phyloP scores from a whole-genome alignment of 2,888 invertebrate species.

The Apodemia zela region DNA sequence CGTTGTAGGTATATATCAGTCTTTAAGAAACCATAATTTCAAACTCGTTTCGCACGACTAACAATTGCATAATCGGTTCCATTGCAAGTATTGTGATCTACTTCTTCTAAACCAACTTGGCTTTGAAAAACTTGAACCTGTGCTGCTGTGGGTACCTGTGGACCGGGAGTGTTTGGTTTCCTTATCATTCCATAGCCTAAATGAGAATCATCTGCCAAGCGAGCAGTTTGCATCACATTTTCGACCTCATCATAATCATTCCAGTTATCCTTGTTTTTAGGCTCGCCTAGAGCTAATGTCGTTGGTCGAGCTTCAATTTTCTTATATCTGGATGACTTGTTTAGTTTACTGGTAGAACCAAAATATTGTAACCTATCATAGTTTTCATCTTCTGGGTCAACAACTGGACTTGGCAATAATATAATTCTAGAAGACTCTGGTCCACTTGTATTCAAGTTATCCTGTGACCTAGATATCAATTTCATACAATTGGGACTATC shows the following conservation, averaged over 20 bases:
- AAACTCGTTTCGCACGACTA: constrained; percentile 90
- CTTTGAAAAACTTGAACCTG: constrained; percentile 71
- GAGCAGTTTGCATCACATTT: constrained; percentile 84
- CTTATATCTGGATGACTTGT: constrained; percentile 84
- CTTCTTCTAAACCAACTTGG: constrained; percentile 68
- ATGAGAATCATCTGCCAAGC: constrained; percentile 89
- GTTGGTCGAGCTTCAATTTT: constrained; percentile 83
- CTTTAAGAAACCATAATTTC: constrained; percentile 41
- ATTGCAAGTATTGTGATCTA: constrained; percentile 86
- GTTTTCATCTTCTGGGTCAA: constrained; percentile 79
- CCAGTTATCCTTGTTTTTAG: constrained; percentile 77
- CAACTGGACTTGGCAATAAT: constrained; percentile 68
- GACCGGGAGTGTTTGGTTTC: constrained; percentile 81
- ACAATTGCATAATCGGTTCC: constrained; percentile 91
- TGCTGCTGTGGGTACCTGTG: constrained; percentile 74
- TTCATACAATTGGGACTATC: constrained; percentile 72
- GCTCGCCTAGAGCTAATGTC: constrained; percentile 65
- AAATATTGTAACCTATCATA: constrained; percentile 92
- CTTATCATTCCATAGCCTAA: constrained; percentile 89
- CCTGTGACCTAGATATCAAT: constrained; percentile 74
- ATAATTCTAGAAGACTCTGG: constrained; percentile 79
- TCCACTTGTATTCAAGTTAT: constrained; percentile 65
- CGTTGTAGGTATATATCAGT: constrained; percentile 47
- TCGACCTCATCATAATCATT: constrained; percentile 90
- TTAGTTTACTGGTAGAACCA: constrained; percentile 86